Evolutionary conservation across 2,113 vertebrate species (phyloP), one percentile per base, ranked within the genome.

Genomic region (Aegotheles bennettii): DNA sequence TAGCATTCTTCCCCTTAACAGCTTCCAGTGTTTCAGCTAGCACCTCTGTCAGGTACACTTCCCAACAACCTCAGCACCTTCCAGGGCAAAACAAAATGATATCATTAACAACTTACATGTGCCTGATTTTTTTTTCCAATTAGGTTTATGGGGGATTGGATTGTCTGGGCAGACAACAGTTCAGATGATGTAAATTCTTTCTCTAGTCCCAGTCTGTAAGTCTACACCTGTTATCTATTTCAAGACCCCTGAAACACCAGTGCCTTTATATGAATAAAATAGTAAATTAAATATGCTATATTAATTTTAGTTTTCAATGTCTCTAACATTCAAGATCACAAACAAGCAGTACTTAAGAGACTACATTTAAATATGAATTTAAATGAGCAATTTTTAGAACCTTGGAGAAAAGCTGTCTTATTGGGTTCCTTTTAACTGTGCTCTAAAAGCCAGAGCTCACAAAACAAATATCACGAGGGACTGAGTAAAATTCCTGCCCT

Each of bases 1-100:
- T 1, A 31, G 13, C 0, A 1, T 8, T 71, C 28, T 2, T 82
- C 10, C 56, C n/a, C 51, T 51, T 2, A 45, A 50, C n/a, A 74
- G 40, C 21, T 59, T 35, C 36, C 35, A 9, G 1, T 15, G 29
- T 25, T 47, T 74, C 82, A 79, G 36, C 31, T 9, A 38, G 13
- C 23, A 23, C 16, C 28, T 84, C 86, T 77, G 71, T 51, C 64
- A 70, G 21, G 1, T 67, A 18, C 2, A 3, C 23, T 67, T 78
- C 68, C 56, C 74, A 81, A 59, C 10, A 84, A 59, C 43, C 38
- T 68, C 56, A 78, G 43, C 51, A 77, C 40, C 54, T 90, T 77
- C 10, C 63, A 51, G 20, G 71, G 43, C 33, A n/a, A n/a, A n/a
- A 95, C 25, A 78, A 78, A 64, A 18, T 19, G 71, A 60, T 69